Conservation (phyloP, 92 coral and sea anemone species). For the Parazoanthus atlanticus region DNA sequence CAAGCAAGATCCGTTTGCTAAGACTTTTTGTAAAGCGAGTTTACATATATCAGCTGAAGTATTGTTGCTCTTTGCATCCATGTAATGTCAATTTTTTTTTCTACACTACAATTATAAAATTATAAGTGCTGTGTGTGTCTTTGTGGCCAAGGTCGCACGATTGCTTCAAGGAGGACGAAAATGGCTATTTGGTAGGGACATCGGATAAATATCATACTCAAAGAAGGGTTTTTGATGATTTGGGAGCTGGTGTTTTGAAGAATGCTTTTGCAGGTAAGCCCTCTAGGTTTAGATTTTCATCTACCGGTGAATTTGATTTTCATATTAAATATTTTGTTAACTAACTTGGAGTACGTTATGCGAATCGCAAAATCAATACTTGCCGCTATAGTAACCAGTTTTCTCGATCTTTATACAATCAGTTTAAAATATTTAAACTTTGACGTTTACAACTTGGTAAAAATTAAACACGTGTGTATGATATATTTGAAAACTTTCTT, state of each 20-base stretch:
- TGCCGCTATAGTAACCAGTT: not conserved
- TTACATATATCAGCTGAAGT: not conserved
- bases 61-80: not conserved
- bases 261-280: conserved; percentile 91
- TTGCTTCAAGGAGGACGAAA: conserved; percentile 82
- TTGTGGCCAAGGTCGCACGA: conserved; percentile 85
- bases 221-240: conserved; percentile 88
- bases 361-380: not conserved
- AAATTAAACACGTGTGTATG: not conserved
- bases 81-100: conserved; percentile 9
- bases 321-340: not conserved
- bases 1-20: conserved; percentile 1
- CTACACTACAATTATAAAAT: not conserved
- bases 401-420: too few species aligned
- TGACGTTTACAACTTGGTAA: not conserved
- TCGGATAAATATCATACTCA: conserved; percentile 84
- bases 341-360: not conserved
- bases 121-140: not conserved
- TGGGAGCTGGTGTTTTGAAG: conserved; percentile 95
- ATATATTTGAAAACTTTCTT: not conserved
- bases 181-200: conserved; percentile 60
- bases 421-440: not conserved
- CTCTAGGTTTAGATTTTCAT: not conserved
- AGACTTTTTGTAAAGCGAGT: not conserved
- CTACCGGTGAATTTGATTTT: not conserved